phyloP scores from a whole-genome alignment of 2,113 vertebrate genomes.

The Amphilophus citrinellus region DNA sequence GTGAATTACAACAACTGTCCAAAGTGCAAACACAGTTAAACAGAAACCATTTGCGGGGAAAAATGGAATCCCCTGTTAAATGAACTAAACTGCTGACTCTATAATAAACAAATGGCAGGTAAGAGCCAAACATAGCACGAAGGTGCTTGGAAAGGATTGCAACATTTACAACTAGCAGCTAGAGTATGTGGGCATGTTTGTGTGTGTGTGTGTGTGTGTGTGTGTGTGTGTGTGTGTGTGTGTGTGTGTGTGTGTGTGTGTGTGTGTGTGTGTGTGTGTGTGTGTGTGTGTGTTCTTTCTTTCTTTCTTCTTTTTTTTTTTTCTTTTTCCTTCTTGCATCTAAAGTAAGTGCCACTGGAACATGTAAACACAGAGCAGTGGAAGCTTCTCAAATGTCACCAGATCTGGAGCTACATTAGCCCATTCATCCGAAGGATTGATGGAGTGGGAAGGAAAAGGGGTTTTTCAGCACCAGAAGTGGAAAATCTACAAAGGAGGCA shows the following conservation, averaged over 20 bases:
- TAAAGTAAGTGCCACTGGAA: constrained; percentile 52
- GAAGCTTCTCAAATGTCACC: constrained; percentile 56
- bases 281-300: not conserved
- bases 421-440: constrained; percentile 33
- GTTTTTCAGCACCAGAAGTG: constrained; percentile 62
- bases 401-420: constrained; percentile 47
- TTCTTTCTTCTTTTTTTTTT: not conserved
- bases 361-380: constrained; percentile 50
- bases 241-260: constrained; percentile 1
- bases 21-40: constrained; percentile 63
- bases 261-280: not conserved
- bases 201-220: constrained; percentile 5
- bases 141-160: constrained; percentile 64
- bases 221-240: constrained; percentile 17
- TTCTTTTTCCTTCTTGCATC: constrained; percentile 22
- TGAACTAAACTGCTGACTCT: constrained; percentile 52
- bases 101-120: constrained; percentile 61
- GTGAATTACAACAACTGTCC: constrained; percentile 58
- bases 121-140: constrained; percentile 54
- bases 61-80: constrained; percentile 65
- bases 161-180: constrained; percentile 47
- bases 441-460: constrained; percentile 8
- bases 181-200: constrained; percentile 4
- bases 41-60: constrained; percentile 58
- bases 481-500: constrained; percentile 67